A percentile compares a stretch with the other conserved stretches of the same genome.
phyloP scores from a whole-genome alignment of 2,797 vertebrate genomes.

The Pangasius sanitwongsei region DNA sequence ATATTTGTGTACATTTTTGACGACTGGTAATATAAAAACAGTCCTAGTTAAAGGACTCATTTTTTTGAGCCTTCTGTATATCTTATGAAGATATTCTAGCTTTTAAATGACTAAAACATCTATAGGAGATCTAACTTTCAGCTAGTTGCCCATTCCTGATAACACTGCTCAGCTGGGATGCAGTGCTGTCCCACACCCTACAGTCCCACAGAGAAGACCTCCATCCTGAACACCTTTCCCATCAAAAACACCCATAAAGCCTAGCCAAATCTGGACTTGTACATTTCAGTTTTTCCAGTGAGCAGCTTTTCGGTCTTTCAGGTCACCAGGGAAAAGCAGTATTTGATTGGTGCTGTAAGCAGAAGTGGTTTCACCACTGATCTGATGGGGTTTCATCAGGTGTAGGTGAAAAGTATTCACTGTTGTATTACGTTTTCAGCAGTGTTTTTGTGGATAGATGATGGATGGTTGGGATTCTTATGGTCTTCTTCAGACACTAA shows the following conservation, averaged over 20 bases:
- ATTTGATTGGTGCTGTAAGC: background rate
- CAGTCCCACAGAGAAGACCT: conserved; percentile 14
- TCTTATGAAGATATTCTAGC: background rate
- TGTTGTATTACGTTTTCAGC: background rate
- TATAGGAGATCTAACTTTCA: background rate
- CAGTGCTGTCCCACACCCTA: background rate
- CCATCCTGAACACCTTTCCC: conserved; percentile 17
- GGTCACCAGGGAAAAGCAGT: background rate
- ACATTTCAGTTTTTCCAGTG: background rate
- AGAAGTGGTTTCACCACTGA: background rate
- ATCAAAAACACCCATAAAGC: background rate
- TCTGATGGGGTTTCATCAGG: background rate
- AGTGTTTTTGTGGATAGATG: background rate
- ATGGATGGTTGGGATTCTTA: background rate
- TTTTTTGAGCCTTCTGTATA: background rate
- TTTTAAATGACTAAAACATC: background rate
- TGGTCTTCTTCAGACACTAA: background rate
- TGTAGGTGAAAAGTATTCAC: background rate
- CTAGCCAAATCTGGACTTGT: background rate
- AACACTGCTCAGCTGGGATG: background rate
- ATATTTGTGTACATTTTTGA: background rate
- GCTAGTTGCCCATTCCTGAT: conserved; percentile 53
- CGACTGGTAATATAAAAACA: background rate
- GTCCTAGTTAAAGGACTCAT: background rate
- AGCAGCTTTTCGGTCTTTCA: background rate